Evolutionary conservation across 1,140 invertebrate species (phyloP).

Genomic region (Zaprionus africanus): DNA sequence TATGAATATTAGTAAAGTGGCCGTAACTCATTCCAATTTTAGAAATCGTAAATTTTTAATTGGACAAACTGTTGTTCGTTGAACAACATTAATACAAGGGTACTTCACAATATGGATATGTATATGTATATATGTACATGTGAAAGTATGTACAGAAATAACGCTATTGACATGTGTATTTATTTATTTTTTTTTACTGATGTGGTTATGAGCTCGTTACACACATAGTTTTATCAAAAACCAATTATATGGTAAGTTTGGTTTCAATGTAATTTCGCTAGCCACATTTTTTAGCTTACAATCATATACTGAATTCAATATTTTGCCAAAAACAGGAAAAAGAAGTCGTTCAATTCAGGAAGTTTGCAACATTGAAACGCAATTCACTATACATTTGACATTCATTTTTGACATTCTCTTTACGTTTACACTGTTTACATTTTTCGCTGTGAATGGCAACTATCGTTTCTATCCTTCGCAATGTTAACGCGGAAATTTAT

Average conservation of each 20-base stretch:
- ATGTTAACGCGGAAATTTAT: not conserved
- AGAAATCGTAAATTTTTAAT: not conserved
- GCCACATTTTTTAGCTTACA: no score
- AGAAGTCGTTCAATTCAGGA: not conserved
- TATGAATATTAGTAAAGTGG: not conserved
- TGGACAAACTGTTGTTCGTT: not conserved
- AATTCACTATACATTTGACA: not conserved
- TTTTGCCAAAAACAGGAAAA: not conserved
- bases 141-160: no score
- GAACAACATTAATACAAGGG: no score
- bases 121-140: no score
- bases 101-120: no score
- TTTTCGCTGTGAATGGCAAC: slow-evolving; percentile 7
- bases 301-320: not conserved
- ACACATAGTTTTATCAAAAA: no score
- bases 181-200: no score
- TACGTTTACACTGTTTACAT: slow-evolving; percentile 10
- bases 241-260: no score
- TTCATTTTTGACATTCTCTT: not conserved
- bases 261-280: no score
- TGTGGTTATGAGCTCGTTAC: no score
- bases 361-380: not conserved
- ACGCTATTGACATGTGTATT: no score
- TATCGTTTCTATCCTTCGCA: not conserved
- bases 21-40: not conserved